Base-by-base conservation (phyloP, 35 echinoderm and acorn worm genomes). In the Ptychodera flava region DNA sequence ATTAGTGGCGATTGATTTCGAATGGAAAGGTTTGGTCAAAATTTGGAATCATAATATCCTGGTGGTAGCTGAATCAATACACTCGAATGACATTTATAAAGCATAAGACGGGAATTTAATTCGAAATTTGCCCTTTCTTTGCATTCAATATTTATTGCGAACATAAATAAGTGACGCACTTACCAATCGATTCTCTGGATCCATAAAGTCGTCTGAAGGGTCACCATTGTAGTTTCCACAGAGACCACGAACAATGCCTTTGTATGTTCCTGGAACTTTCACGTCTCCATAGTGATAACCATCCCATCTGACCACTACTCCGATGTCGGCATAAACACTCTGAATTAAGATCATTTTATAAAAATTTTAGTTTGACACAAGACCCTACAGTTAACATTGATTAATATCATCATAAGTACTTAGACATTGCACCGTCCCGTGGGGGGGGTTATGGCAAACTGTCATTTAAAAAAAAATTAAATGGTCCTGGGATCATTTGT, bases 141-240 rank as follows among this genome's bases (percentile, higher is more conserved):
- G 75, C n/a, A 77, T 77, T 15, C 15, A 15, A 77, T n/a, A 15
- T 15, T 77, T 77, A 15, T 15, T 15, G n/a, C 75, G 15, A 15
- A 77, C 75, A 77, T 77, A 77, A 77, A 15, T 15, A 15, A 15
- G 15, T 15, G 15, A 15, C n/a, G 15, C 15, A 77, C 15, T 77
- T 77, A 77, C n/a, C 75, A 77, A n/a, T n/a, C n/a, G 15, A 77
- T 77, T 77, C n/a, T 77, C 75, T 77, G 75, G 75, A n/a, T n/a
- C n/a, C n/a, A n/a, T n/a, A n/a, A n/a, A n/a, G n/a, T n/a, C n/a
- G n/a, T n/a, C n/a, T 15, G 75, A 77, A 15, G 75, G 15, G 75
- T 77, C 75, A 77, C 75, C 75, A 77, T 77, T n/a, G 75, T 77
- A 77, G 75, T 77, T 77, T 77, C 75, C 75, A 77, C 75, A 77